phyloP scores from a whole-genome alignment of 2,888 invertebrate species.

The Melinopterus prodromus region DNA sequence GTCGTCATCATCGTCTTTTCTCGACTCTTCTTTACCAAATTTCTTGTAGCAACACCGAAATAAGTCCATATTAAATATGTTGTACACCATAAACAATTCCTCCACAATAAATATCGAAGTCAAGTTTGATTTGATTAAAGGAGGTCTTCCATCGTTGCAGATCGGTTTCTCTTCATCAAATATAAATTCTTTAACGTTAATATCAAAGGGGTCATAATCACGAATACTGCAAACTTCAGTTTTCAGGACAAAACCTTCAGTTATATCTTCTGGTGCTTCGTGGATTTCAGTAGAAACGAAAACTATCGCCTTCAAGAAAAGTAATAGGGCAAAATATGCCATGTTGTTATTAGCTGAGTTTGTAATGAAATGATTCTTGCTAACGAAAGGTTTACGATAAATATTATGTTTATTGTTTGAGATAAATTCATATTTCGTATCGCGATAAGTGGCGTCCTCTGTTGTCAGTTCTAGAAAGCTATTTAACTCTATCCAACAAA shows the following conservation, averaged over 20 bases:
- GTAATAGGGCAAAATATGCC: no score
- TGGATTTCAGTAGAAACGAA: background rate
- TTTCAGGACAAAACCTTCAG: conserved; percentile 57
- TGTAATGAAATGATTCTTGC: no score
- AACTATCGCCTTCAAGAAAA: background rate
- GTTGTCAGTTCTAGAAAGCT: no score
- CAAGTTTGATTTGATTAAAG: conserved; percentile 67
- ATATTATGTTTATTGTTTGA: no score
- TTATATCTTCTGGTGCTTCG: background rate
- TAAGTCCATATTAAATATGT: conserved; percentile 60
- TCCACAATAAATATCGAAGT: conserved; percentile 67
- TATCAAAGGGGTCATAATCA: conserved; percentile 69
- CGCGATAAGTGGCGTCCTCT: no score
- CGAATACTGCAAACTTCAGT: conserved; percentile 76
- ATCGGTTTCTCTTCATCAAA: conserved; percentile 61
- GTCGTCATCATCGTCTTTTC: conserved; percentile 63
- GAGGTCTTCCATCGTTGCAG: conserved; percentile 63
- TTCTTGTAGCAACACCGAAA: conserved; percentile 70
- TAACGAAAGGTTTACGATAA: no score
- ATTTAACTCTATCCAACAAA: no score
- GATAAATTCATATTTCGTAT: no score
- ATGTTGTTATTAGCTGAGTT: no score
- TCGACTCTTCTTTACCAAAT: conserved; percentile 66
- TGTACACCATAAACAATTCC: conserved; percentile 62
- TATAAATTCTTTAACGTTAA: conserved; percentile 65